These are phyloP conservation scores for Epistrophe eligans DNA, from an alignment of 2,888 invertebrate genomes.

Conservation along the genomic window DNA sequence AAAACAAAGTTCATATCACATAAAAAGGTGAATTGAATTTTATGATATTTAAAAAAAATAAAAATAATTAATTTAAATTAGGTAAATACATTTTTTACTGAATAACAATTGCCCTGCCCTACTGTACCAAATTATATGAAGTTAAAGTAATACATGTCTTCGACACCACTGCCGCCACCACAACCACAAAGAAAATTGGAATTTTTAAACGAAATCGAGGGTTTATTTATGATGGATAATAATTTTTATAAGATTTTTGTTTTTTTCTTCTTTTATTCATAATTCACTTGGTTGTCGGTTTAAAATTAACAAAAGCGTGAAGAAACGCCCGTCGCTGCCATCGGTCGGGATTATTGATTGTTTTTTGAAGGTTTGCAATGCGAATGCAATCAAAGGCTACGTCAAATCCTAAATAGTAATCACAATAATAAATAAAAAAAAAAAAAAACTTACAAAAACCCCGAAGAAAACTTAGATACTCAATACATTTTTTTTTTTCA, in stretches of 20 bases:
- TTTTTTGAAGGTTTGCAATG: background rate
- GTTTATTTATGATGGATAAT: slow-evolving; percentile 52
- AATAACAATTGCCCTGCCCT: background rate
- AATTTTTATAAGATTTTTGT: background rate
- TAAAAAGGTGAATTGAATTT: too few species aligned
- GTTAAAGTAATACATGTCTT: slow-evolving; percentile 58
- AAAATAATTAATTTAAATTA: too few species aligned
- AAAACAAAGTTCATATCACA: too few species aligned
- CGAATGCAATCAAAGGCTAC: background rate
- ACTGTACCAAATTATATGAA: slow-evolving; percentile 1
- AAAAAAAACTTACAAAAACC: too few species aligned
- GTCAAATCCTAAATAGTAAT: background rate
- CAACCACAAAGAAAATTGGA: slow-evolving; percentile 62
- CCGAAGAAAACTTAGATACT: too few species aligned
- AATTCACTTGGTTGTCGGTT: background rate
- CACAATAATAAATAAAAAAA: background rate
- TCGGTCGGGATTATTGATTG: background rate
- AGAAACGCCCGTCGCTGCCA: background rate
- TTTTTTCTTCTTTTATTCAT: background rate
- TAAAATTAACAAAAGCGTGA: slow-evolving; percentile 9
- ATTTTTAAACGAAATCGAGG: slow-evolving; percentile 57
- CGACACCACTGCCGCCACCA: slow-evolving; percentile 25
- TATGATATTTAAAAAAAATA: background rate
- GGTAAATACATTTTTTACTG: too few species aligned
- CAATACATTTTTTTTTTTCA: too few species aligned